Evolutionary conservation across 2,113 vertebrate genomes (phyloP).

Genomic region (Pluvialis apricaria): DNA sequence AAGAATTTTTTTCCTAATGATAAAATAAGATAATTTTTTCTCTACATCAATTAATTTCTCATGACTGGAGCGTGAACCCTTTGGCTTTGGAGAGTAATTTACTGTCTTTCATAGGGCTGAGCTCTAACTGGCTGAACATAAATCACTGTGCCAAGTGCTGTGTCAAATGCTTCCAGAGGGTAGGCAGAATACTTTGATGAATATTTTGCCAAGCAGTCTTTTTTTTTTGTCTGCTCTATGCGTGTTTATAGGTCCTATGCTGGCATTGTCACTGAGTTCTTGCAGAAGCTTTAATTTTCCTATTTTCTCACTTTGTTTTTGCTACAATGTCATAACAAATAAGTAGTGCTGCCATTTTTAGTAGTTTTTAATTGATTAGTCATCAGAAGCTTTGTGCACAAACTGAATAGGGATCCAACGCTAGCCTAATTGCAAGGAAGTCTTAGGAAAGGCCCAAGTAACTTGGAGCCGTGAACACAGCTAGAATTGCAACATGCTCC

Average conservation of each 20-base stretch:
- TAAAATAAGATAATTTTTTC: background rate
- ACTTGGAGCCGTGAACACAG: background rate
- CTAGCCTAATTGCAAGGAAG: background rate
- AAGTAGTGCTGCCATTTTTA: background rate
- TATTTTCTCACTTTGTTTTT: background rate
- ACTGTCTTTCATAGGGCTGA: background rate
- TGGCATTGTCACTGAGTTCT: background rate
- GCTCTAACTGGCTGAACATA: background rate
- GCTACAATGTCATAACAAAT: background rate
- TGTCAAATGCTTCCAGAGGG: background rate
- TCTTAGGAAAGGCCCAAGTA: background rate
- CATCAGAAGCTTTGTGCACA: background rate
- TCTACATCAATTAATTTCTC: background rate
- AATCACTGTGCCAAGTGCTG: background rate
- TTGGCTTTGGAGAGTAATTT: background rate
- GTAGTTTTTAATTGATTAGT: background rate
- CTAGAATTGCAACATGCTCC: background rate
- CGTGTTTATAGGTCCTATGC: fast-evolving
- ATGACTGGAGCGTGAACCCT: background rate
- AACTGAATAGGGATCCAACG: background rate
- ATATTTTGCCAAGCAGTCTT: background rate
- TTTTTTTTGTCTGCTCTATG: background rate
- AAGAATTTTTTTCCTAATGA: background rate
- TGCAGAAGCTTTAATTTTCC: background rate
- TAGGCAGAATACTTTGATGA: background rate